Base-by-base conservation (phyloP, 2,888 invertebrate genomes). In the Spialia ferax region DNA sequence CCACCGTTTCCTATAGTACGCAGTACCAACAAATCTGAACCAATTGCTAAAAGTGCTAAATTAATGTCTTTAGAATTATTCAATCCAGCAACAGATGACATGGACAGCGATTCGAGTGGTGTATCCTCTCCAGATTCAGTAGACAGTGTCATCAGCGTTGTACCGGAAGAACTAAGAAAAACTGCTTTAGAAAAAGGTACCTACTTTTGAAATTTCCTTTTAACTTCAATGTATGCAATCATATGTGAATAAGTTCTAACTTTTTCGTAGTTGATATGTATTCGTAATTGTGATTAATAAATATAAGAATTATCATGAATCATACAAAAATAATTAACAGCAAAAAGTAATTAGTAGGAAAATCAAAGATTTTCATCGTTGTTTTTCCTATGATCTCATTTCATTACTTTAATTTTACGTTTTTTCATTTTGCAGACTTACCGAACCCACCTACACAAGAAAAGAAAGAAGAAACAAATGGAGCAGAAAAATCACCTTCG, bases 51-150 rank as follows among this genome's bases (percentile, higher is more conserved):
- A 76, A 95, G 95, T 54, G 97, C 97, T 0, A 96, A 97, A 72
- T 88, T 98, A 15, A 94, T 97, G 80, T 96, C 97, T 0, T 86
- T 98, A 67, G 98, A 98, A 80, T 91, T 98, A 3, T 98, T 97
- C 80, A 98, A 98, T 88, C 98, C 98, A 1, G 98, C 97, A 80
- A 97, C 97, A 6, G 98, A 98, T 81, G 98, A 98, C 79, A 95
- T 97, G 85, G 98, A 98, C 83, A 98, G 97, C 79, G 98, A 98
- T 83, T 97, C 97, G 0, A 97, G 97, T 79, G 97, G 97, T 3
- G 97, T 97, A 11, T 97, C 97, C 0, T 97, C 98, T 0, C 97
- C 98, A 1, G 97, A 97, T 82, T 97, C 97, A 1, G 96, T 97
- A 1, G 97, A 97, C 76, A 97, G 97, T 79, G 97, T 98, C 0